Base-by-base conservation (phyloP, 2,797 vertebrate species). In the Amblyopsis hoosieri region DNA sequence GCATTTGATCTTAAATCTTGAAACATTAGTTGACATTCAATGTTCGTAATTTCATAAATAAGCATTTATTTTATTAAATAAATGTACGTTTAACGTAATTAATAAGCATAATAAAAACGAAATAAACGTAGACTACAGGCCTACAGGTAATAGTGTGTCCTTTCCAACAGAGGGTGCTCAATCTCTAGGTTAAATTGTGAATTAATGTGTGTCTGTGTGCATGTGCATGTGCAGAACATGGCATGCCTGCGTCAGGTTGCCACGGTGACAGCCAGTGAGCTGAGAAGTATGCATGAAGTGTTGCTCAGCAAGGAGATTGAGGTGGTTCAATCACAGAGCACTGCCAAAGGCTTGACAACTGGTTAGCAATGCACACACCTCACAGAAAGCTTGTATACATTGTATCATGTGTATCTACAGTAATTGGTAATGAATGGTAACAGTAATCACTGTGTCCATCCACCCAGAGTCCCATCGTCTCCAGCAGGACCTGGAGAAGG, bases 251-350 rank as follows among this genome's bases (percentile, higher is more conserved):
- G 91, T 67, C 94, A 95, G 69, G 93, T 99, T 71, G 95, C 96
- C 0, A 94, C 93, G 3, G 90, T 99, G 68, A 96, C 95, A 0
- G 94, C 93, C 77, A 94, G 93, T 69, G 96, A 98, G 69, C 90
- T 99, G 65, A 96, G 89, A 84, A 94, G 94, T 75, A 97, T 99
- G 94, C 97, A 99, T 81, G 96, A 98, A 74, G 95, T 97, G 75
- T 94, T 99, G 73, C 93, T 90, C 78, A 96, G 95, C 86, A 99
- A 99, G 82, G 97, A 98, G 85, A 95, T 90, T 0, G 97, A 98
- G 90, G 95, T 99, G 93, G 93, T 96, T 76, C 97, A 97, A 76
- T 99, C 97, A 64, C 94, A 97, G 81, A 96, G 86, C 84, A 99
- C 97, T 2, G 93, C 96, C 71, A 94, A 87, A 67, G 96, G 95